These are phyloP conservation scores for Rhingia rostrata DNA, from an alignment of 2,888 invertebrate species.

Conservation along the genomic window DNA sequence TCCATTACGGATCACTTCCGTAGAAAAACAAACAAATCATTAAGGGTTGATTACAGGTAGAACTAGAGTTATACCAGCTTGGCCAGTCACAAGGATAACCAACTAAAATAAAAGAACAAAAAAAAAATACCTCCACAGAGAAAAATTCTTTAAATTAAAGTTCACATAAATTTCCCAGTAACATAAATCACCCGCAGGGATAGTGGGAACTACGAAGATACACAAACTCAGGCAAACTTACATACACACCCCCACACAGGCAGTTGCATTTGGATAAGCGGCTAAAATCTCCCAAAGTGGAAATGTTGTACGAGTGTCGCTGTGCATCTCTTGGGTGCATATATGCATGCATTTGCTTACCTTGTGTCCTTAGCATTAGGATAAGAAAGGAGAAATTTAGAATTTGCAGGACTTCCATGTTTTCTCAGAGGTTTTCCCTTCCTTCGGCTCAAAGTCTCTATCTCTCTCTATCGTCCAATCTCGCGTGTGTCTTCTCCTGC, in stretches of 20 bases:
- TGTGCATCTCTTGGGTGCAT: conserved; percentile 41
- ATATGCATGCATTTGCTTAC: conserved; percentile 76
- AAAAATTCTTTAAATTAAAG: conserved; percentile 77
- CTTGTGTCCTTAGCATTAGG: conserved; percentile 80
- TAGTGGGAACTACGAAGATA: not conserved
- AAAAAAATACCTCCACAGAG: not conserved
- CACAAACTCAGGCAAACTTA: conserved; percentile 1
- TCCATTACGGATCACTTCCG: not conserved
- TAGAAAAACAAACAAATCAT: conserved; percentile 39
- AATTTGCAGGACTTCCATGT: conserved; percentile 81
- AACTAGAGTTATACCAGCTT: conserved; percentile 4
- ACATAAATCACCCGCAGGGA: conserved; percentile 76
- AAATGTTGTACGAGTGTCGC: not conserved
- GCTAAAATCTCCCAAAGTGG: not conserved
- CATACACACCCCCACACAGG: conserved; percentile 9
- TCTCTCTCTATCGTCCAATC: conserved; percentile 17
- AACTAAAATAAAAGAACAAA: not conserved
- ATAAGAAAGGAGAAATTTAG: conserved; percentile 80
- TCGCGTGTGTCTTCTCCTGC: conserved; percentile 18
- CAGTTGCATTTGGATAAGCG: conserved; percentile 28
- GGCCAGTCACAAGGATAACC: conserved; percentile 2
- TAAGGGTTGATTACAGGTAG: conserved; percentile 22
- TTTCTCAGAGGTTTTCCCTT: conserved; percentile 76
- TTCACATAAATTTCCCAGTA: conserved; percentile 77
- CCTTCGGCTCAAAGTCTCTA: conserved; percentile 17